A percentile compares a stretch with the other conserved stretches of the same genome.
Conservation (phyloP, 2,888 invertebrate species). For the Tenthredo livida region DNA sequence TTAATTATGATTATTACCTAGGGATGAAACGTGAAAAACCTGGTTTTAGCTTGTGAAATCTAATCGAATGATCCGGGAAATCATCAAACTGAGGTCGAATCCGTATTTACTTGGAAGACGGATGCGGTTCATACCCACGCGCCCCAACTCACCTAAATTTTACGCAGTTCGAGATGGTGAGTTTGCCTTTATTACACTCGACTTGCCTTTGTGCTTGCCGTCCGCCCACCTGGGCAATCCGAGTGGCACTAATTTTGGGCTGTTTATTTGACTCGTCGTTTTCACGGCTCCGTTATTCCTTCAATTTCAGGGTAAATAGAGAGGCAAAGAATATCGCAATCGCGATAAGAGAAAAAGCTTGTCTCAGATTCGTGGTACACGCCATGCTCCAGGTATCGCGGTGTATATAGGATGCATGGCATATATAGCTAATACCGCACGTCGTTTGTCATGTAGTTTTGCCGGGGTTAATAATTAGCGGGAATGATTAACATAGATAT, state of each 20-base stretch:
- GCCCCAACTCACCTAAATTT: slow-evolving; percentile 3
- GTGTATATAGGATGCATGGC: neutral
- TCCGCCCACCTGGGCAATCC: slow-evolving; percentile 50
- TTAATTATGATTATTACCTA: slow-evolving; percentile 6
- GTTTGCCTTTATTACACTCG: slow-evolving; percentile 48
- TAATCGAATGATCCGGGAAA: neutral
- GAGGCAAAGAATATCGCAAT: slow-evolving; percentile 21
- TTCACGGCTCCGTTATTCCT: slow-evolving; percentile 50
- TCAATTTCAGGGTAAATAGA: slow-evolving; percentile 30
- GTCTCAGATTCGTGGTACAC: neutral
- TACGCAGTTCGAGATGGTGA: slow-evolving; percentile 39
- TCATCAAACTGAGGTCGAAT: slow-evolving; percentile 14
- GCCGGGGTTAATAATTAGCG: slow-evolving; percentile 7
- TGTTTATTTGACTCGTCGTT: slow-evolving; percentile 52
- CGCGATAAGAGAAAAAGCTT: neutral
- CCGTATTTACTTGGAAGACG: slow-evolving; percentile 2
- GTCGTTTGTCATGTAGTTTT: slow-evolving; percentile 18
- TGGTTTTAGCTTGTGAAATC: neutral
- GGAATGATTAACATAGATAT: slow-evolving; percentile 28
- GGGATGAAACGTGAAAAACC: neutral
- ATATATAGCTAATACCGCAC: neutral
- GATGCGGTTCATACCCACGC: slow-evolving; percentile 6
- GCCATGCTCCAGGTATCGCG: neutral
- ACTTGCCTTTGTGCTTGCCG: slow-evolving; percentile 24
- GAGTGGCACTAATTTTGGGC: slow-evolving; percentile 48